Evolutionary conservation across 2,797 vertebrate species (phyloP).

Genomic region (Tokudaia tokunoshimensis): DNA sequence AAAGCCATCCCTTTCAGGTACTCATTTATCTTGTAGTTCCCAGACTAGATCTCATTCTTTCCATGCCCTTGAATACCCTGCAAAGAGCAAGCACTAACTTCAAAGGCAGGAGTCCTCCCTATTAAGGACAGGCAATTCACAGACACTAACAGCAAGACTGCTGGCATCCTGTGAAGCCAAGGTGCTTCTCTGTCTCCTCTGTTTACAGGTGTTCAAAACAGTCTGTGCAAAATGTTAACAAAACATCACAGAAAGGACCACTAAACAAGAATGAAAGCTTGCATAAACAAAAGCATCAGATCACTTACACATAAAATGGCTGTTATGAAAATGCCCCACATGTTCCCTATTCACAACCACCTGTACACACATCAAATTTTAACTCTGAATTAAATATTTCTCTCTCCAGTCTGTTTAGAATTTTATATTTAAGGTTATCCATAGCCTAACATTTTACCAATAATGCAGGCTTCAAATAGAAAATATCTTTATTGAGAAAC

Average conservation of each 20-base stretch:
- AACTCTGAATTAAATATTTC: not conserved
- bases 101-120: constrained; percentile 59
- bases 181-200: not conserved
- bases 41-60: constrained; percentile 51
- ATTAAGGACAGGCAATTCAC: not conserved
- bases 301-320: not conserved
- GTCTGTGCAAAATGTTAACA: constrained; percentile 22
- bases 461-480: not conserved
- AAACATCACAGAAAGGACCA: not conserved
- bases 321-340: not conserved
- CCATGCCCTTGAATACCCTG: constrained; percentile 2
- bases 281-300: not conserved
- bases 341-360: not conserved
- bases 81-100: constrained; percentile 51
- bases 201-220: not conserved
- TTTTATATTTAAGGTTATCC: not conserved
- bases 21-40: constrained; percentile 69
- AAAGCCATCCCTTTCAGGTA: constrained; percentile 65
- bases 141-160: not conserved
- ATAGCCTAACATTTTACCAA: not conserved
- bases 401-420: not conserved
- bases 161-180: constrained; percentile 25
- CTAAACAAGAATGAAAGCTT: not conserved
- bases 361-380: not conserved
- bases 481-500: not conserved